Conservation (phyloP, 1,140 invertebrate species). For the Anthonomus grandis region DNA sequence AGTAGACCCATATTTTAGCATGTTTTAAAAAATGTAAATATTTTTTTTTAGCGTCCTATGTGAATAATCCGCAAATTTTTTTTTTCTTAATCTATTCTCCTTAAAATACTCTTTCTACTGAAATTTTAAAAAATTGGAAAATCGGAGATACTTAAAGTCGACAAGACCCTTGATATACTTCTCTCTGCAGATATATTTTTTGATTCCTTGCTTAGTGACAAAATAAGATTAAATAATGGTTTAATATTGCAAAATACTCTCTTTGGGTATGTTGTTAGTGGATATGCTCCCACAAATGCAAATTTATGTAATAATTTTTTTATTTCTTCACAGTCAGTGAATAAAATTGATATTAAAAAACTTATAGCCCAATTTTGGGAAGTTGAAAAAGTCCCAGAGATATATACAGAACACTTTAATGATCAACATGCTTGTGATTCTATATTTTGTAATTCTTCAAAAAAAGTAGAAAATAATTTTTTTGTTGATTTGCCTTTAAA, state of each 20-base stretch:
- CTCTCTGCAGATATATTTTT: not conserved
- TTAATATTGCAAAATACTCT: constrained; percentile 2
- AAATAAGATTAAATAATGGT: not conserved
- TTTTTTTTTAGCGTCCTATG: too few species aligned
- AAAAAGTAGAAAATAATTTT: not conserved
- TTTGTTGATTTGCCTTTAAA: constrained; percentile 12
- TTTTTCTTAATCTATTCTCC: too few species aligned
- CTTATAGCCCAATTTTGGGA: not conserved
- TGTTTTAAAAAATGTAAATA: too few species aligned
- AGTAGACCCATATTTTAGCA: too few species aligned
- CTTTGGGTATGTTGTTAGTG: not conserved
- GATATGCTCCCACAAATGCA: not conserved
- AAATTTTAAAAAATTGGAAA: too few species aligned
- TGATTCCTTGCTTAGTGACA: not conserved
- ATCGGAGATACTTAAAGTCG: too few species aligned
- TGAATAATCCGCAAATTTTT: too few species aligned
- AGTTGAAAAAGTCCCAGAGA: not conserved
- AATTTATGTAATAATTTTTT: not conserved
- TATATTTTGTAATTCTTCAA: not conserved
- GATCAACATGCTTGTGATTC: not conserved
- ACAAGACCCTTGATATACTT: too few species aligned
- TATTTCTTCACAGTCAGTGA: not conserved
- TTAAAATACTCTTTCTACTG: too few species aligned
- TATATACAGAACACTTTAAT: not conserved
- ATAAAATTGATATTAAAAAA: not conserved